A percentile compares a stretch with the other conserved stretches of the same genome.
phyloP scores from a whole-genome alignment of 2,888 invertebrate genomes.

The Dicyrtoma fusca region DNA sequence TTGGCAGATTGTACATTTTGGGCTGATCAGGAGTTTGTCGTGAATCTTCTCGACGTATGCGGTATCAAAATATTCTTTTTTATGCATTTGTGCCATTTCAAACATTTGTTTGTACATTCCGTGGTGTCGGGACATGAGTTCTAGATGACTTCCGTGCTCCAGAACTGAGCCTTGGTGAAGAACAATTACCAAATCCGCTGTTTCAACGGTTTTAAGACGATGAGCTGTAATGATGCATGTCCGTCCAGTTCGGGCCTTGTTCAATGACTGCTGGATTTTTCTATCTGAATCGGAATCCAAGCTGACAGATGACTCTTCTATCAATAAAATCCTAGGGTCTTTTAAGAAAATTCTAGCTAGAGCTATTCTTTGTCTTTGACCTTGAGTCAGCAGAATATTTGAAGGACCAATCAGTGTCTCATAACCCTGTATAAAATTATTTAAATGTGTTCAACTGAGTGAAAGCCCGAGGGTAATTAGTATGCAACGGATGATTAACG shows the following conservation, averaged over 20 bases:
- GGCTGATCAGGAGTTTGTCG: too few relatives aligned
- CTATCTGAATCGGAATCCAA: slow-evolving; percentile 7
- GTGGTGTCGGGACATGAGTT: background rate
- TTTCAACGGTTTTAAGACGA: background rate
- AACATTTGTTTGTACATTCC: slow-evolving; percentile 9
- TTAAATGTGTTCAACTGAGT: background rate
- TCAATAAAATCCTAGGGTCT: background rate
- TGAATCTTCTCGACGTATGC: too few relatives aligned
- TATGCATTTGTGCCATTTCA: too few relatives aligned
- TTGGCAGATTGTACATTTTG: too few relatives aligned
- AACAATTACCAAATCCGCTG: background rate
- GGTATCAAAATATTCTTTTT: too few relatives aligned
- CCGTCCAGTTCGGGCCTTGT: background rate
- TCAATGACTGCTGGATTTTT: background rate
- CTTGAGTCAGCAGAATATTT: background rate
- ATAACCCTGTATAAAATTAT: background rate
- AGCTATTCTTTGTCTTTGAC: background rate
- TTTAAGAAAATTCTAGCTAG: slow-evolving; percentile 5
- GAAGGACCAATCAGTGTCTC: background rate
- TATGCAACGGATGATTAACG: too few relatives aligned
- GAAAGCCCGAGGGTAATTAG: too few relatives aligned
- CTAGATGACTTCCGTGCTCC: background rate
- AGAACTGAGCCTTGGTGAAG: background rate
- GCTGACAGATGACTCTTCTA: background rate
- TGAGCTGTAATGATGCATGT: slow-evolving; percentile 9